A percentile compares a stretch with the other conserved stretches of the same genome.
Conservation (phyloP, 2,113 vertebrate genomes). For the Oxyura jamaicensis region DNA sequence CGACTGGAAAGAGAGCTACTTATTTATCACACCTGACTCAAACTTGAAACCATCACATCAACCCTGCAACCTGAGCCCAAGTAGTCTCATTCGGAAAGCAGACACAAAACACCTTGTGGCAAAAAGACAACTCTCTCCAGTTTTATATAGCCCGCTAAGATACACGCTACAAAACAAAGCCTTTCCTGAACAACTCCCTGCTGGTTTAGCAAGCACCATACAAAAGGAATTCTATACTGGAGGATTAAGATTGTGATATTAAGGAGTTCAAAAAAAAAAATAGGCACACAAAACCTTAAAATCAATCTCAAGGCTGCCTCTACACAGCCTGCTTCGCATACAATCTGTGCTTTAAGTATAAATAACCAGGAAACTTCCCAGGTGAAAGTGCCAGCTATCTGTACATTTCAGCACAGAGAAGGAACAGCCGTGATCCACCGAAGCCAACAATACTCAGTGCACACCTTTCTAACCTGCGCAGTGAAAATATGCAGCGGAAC, state of each 20-base stretch:
- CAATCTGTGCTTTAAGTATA: background rate
- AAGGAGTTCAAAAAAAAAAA: background rate
- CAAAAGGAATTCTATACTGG: background rate
- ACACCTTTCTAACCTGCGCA: background rate
- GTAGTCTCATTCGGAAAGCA: accelerated
- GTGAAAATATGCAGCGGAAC: background rate
- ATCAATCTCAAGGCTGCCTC: background rate
- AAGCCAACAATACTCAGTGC: background rate
- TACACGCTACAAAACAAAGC: background rate
- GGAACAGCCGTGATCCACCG: background rate
- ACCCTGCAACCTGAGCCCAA: conserved; percentile 15
- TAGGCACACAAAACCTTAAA: too few relatives aligned
- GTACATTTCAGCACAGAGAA: background rate
- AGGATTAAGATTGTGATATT: background rate
- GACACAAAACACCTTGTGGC: background rate
- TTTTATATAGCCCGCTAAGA: conserved; percentile 19
- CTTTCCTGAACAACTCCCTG: background rate
- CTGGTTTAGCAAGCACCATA: background rate
- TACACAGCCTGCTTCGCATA: background rate
- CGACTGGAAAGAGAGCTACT: background rate
- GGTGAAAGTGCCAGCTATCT: background rate
- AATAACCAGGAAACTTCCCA: background rate
- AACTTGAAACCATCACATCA: conserved; percentile 14
- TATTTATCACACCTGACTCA: background rate
- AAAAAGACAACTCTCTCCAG: background rate